Base-by-base conservation (phyloP, 2,888 invertebrate genomes). In the Drosophila neutralis region DNA sequence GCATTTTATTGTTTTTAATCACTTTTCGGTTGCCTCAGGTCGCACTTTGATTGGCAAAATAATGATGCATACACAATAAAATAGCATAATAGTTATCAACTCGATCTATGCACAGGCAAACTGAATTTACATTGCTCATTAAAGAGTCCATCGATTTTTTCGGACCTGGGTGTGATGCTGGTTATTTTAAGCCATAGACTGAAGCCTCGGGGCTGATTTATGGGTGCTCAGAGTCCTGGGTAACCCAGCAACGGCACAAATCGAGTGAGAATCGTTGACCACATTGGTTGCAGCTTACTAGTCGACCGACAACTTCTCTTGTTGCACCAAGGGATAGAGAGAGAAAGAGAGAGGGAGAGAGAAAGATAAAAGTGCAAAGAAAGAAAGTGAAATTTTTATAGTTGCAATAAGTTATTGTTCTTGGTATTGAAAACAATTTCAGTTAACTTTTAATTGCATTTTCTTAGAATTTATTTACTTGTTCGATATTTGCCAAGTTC, bases 1-100 rank as follows among this genome's bases (percentile, higher is more conserved):
- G 15, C 5, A 45, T 71, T 78, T 81, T 76, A 83, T 85, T 81
- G 87, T 87, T 84, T 87, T 84, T 87, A 84, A 84, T 84, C 83
- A 85, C 87, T 83, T 83, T 85, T 72, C 73, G 73, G 78, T 52
- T 24, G 75, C 78, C 63, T 29, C 10, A 33, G 71, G 77, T 49
- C 35, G 49, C 54, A 15, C 51, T 70, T 67, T 76, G 81, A 85
- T 85, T 85, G 79, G 61, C 73, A 69, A 72, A 71, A 76, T 78
- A 73, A 73, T 74, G 72, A 68, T 60, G 38, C 52, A 45, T 42
- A 48, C 31, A 66, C 64, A 54, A 61, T 62, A 54, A 63, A 49
- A 64, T 31, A 72, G 35, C 58, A 71, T 72, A 69, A 73, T 75
- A 82, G 76, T 83, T 73, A 73, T 80, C 63, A 56, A 66, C 54